These are phyloP conservation scores for Potorous gilbertii DNA, from an alignment of 2,797 vertebrate species.

Conservation along the genomic window DNA sequence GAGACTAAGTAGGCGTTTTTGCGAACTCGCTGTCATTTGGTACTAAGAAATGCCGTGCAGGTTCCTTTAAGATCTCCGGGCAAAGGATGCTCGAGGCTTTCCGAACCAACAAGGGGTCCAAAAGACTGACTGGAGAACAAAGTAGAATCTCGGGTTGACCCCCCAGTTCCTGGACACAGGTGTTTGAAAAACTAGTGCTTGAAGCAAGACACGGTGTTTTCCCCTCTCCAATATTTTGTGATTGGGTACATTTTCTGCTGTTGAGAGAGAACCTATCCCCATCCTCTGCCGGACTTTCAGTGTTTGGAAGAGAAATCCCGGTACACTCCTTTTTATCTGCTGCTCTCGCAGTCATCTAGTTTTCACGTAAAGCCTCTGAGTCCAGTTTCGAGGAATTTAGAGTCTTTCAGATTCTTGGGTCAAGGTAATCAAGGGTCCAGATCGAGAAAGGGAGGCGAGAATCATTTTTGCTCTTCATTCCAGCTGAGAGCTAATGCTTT, in stretches of 20 bases:
- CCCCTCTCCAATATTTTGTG: not conserved
- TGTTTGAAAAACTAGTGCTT: not conserved
- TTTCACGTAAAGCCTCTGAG: not conserved
- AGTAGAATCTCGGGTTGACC: not conserved
- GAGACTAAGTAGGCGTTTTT: accelerated
- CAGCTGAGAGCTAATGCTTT: not conserved
- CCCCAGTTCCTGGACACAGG: not conserved
- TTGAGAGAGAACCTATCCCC: not conserved
- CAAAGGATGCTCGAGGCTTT: not conserved
- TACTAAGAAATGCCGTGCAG: not conserved
- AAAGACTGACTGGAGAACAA: not conserved
- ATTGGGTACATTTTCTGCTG: not conserved
- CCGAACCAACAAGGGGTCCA: not conserved
- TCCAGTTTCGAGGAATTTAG: not conserved
- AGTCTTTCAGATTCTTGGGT: not conserved
- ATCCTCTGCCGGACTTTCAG: not conserved
- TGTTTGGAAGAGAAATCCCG: not conserved
- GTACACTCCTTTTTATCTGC: not conserved
- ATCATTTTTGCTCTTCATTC: not conserved
- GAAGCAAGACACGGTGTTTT: not conserved
- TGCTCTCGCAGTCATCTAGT: not conserved
- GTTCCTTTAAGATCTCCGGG: not conserved
- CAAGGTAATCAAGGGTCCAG: not conserved
- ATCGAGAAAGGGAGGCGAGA: not conserved
- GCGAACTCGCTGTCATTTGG: accelerated